Percentiles rank a stretch among this genome's conserved stretches.
These are phyloP conservation scores for Cynoglossus semilaevis DNA, from an alignment of 2,113 vertebrate species.

Conservation along the genomic window DNA sequence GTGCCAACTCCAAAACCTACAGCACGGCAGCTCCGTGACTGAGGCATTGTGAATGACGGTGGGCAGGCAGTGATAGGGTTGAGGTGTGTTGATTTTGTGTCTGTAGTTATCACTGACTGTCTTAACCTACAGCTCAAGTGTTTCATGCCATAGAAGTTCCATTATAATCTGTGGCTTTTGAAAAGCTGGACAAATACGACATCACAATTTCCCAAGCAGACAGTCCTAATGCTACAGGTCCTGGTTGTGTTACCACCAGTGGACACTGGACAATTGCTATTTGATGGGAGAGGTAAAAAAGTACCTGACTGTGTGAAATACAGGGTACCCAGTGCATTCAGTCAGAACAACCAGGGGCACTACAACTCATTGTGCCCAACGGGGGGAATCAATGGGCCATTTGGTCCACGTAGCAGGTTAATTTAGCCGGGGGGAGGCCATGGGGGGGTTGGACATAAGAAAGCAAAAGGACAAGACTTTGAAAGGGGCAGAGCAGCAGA, in stretches of 20 bases:
- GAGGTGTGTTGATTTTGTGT: too few species aligned
- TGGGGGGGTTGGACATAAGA: constrained; percentile 39
- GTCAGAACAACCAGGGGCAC: neutral
- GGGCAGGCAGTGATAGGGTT: too few species aligned
- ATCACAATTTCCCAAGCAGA: too few species aligned
- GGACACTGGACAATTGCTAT: neutral
- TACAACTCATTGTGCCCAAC: constrained; percentile 3
- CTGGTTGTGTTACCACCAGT: neutral
- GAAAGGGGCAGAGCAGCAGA: constrained; percentile 77
- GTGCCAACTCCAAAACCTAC: too few species aligned
- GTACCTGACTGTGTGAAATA: neutral
- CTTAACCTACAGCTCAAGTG: too few species aligned
- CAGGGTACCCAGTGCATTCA: neutral
- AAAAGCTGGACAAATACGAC: too few species aligned
- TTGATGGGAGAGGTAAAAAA: neutral
- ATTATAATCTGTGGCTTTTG: too few species aligned
- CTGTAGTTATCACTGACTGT: too few species aligned
- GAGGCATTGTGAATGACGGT: too few species aligned
- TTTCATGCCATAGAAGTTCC: too few species aligned
- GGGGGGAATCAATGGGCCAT: neutral
- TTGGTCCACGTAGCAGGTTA: constrained; percentile 4
- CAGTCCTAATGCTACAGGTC: too few species aligned
- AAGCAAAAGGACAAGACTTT: constrained; percentile 80
- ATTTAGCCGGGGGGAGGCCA: constrained; percentile 2
- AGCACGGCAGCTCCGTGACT: too few species aligned